phyloP scores from a whole-genome alignment of 1,140 invertebrate genomes.

The Atta cephalotes region DNA sequence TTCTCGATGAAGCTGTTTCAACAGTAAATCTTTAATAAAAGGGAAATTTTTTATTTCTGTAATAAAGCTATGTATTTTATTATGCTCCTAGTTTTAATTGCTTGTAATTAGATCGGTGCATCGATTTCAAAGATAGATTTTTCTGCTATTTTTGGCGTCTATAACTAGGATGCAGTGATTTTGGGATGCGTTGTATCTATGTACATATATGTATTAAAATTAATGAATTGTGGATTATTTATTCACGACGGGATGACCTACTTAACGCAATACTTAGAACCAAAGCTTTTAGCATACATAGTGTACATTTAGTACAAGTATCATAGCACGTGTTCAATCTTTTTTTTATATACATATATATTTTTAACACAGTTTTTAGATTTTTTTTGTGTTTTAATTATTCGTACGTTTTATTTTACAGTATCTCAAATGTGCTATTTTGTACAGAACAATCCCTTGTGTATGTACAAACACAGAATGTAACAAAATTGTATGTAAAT shows the following conservation, averaged over 20 bases:
- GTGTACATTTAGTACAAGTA: neutral
- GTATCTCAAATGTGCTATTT: neutral
- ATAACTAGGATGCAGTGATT: neutral
- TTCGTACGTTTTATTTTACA: constrained; percentile 17
- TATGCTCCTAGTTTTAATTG: constrained; percentile 24
- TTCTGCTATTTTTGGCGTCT: neutral
- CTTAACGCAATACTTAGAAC: constrained; percentile 24
- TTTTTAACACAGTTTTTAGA: neutral
- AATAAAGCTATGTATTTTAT: constrained; percentile 6
- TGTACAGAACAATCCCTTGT: constrained; percentile 2
- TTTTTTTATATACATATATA: neutral
- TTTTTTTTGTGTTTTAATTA: neutral
- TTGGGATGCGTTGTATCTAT: neutral
- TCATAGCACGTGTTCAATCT: neutral
- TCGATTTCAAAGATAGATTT: constrained; percentile 4
- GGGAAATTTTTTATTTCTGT: neutral
- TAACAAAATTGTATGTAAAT: constrained; percentile 28
- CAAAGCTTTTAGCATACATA: constrained; percentile 15
- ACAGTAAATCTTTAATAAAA: neutral
- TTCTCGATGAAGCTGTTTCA: neutral
- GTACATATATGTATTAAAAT: constrained; percentile 21
- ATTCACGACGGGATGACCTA: neutral
- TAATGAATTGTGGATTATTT: neutral
- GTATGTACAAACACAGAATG: neutral
- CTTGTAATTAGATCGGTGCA: neutral